Evolutionary conservation across 1,140 invertebrate species (phyloP).

Genomic region (Anagrus nilaparvatae): DNA sequence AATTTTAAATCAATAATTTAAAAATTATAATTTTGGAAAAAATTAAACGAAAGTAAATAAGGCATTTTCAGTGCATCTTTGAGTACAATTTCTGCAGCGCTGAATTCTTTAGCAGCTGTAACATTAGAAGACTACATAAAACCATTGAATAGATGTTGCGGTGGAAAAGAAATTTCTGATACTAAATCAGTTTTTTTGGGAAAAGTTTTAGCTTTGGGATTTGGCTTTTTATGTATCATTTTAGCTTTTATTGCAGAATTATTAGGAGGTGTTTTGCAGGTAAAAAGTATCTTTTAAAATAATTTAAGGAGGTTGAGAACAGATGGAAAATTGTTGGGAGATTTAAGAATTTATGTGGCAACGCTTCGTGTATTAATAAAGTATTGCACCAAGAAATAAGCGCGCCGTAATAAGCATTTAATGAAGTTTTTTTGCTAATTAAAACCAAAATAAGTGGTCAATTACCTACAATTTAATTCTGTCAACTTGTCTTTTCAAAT

Average conservation of each 20-base stretch:
- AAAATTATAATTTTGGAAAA: not conserved
- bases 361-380: too few relatives aligned
- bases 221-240: conserved; percentile 56
- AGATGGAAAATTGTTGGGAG: too few relatives aligned
- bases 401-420: too few relatives aligned
- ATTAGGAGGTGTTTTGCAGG: conserved; percentile 56
- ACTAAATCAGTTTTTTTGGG: conserved; percentile 35
- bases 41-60: not conserved
- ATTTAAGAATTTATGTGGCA: too few relatives aligned
- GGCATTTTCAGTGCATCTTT: conserved; percentile 74
- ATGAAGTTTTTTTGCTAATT: too few relatives aligned
- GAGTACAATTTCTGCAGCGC: conserved; percentile 72
- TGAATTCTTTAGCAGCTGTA: conserved; percentile 77
- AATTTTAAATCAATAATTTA: not conserved
- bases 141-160: conserved; percentile 20
- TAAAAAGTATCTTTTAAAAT: not conserved
- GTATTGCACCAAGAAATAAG: too few relatives aligned
- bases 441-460: too few relatives aligned
- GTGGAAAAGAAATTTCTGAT: conserved; percentile 19
- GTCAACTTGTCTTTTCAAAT: too few relatives aligned
- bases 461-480: too few relatives aligned
- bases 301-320: too few relatives aligned
- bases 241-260: conserved; percentile 62
- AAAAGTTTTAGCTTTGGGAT: conserved; percentile 55
- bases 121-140: conserved; percentile 74